These are phyloP conservation scores for Chloroclystis v-ata DNA, from an alignment of 2,888 invertebrate species.

Conservation along the genomic window DNA sequence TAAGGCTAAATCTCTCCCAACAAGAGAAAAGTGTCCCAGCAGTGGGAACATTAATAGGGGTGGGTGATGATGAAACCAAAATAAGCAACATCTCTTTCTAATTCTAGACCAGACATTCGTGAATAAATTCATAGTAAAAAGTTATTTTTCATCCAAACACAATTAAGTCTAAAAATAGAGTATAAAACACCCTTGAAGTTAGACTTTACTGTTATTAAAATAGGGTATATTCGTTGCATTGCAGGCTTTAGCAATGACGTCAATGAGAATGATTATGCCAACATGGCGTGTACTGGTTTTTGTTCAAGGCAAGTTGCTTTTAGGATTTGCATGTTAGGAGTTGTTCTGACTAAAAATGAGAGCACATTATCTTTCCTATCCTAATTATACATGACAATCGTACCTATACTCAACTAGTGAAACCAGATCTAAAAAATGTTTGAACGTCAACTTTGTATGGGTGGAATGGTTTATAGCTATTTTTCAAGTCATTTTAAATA, in stretches of 20 bases:
- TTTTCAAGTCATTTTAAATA: too few relatives aligned
- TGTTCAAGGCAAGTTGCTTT: constrained; percentile 13
- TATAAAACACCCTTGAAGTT: constrained; percentile 13
- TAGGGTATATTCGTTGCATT: constrained; percentile 17
- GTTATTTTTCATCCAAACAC: not conserved
- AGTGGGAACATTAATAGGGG: too few relatives aligned
- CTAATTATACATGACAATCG: too few relatives aligned
- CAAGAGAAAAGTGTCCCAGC: too few relatives aligned
- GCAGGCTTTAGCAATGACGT: constrained; percentile 48
- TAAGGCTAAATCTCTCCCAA: too few relatives aligned
- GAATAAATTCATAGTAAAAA: not conserved
- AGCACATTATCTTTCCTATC: constrained; percentile 17
- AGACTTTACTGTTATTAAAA: constrained; percentile 21
- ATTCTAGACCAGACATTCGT: too few relatives aligned
- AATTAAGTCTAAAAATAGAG: constrained; percentile 13
- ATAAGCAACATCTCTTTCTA: not conserved
- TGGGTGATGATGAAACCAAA: too few relatives aligned
- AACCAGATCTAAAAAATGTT: too few relatives aligned
- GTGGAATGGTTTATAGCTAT: too few relatives aligned
- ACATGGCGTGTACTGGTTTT: constrained; percentile 24
- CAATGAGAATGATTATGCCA: constrained; percentile 50
- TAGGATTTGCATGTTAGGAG: constrained; percentile 21
- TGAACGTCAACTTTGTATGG: too few relatives aligned
- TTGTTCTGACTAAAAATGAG: constrained; percentile 31
- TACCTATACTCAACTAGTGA: too few relatives aligned